Conservation (phyloP, 2,113 vertebrate species). For the Elgaria multicarinata region DNA sequence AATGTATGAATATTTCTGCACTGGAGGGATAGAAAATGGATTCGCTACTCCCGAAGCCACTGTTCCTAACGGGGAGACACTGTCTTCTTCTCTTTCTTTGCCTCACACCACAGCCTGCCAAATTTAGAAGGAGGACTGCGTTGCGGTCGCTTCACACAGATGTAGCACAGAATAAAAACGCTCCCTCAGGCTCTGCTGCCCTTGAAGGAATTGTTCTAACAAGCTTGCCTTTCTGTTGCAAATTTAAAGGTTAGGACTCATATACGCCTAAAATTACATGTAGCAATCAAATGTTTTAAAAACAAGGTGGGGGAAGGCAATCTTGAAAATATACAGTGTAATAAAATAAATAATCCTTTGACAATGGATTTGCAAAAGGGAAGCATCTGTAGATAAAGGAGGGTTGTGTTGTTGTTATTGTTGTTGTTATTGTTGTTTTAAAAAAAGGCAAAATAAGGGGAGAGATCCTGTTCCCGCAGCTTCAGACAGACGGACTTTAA, state of each 20-base stretch:
- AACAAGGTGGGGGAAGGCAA: slow-evolving; percentile 25
- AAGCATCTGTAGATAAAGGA: slow-evolving; percentile 17
- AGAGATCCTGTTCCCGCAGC: slow-evolving; percentile 75
- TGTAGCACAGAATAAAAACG: background rate
- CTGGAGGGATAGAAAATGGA: background rate
- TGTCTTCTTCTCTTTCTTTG: background rate
- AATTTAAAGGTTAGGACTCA: slow-evolving; percentile 22
- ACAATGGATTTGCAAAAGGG: slow-evolving; percentile 43
- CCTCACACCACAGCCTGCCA: background rate
- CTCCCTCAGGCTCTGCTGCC: slow-evolving; percentile 5
- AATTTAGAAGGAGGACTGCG: background rate
- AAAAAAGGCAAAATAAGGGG: slow-evolving; percentile 68
- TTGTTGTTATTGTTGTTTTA: slow-evolving; percentile 31
- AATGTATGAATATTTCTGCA: background rate
- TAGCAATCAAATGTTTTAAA: slow-evolving; percentile 40
- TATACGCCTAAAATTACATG: background rate
- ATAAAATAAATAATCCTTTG: slow-evolving; percentile 28
- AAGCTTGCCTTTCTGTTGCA: slow-evolving; percentile 5
- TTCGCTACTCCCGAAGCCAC: background rate
- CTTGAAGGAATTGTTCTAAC: fast-evolving
- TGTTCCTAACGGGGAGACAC: background rate
- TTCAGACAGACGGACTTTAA: slow-evolving; percentile 83
- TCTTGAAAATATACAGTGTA: background rate
- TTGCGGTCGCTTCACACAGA: background rate
- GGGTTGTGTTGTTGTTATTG: too few relatives aligned